phyloP scores from a whole-genome alignment of 1,140 invertebrate species.

The Drosophila kohkoa region DNA sequence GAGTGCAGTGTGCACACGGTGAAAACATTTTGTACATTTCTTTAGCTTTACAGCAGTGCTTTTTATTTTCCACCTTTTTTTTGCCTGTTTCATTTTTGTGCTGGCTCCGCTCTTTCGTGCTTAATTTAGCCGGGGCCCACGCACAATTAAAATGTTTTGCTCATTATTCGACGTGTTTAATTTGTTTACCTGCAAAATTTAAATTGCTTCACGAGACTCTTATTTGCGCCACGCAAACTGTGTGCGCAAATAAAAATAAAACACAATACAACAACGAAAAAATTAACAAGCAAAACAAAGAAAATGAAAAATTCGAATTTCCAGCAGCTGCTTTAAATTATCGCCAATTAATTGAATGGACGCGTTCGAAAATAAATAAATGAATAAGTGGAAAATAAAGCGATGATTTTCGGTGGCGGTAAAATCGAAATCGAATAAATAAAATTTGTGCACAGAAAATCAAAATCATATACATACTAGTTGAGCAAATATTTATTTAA shows the following conservation, averaged over 20 bases:
- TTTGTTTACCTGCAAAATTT: conserved; percentile 52
- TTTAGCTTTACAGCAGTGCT: conserved; percentile 15
- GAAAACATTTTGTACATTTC: conserved; percentile 50
- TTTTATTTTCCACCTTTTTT: conserved; percentile 19
- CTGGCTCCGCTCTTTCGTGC: conserved; percentile 26
- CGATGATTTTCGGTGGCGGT: neutral
- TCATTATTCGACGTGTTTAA: conserved; percentile 57
- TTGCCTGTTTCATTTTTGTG: neutral
- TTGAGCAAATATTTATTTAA: conserved; percentile 54
- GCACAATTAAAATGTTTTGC: conserved; percentile 57
- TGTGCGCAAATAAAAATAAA: conserved; percentile 14
- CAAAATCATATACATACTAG: conserved; percentile 57
- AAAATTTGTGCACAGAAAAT: conserved; percentile 22
- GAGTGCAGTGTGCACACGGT: conserved; percentile 17
- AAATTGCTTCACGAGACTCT: conserved; percentile 17
- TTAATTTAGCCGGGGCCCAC: conserved; percentile 47
- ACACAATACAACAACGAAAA: neutral
- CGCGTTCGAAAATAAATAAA: conserved; percentile 35
- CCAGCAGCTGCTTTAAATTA: conserved; percentile 66
- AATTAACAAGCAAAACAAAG: conserved; percentile 10
- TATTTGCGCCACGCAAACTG: conserved; percentile 5
- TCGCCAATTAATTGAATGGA: conserved; percentile 57
- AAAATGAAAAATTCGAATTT: conserved; percentile 39
- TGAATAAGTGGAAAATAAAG: conserved; percentile 8
- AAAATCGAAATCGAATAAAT: conserved; percentile 55